Conservation (phyloP, 2,888 invertebrate genomes). For the Perithous albicinctus region DNA sequence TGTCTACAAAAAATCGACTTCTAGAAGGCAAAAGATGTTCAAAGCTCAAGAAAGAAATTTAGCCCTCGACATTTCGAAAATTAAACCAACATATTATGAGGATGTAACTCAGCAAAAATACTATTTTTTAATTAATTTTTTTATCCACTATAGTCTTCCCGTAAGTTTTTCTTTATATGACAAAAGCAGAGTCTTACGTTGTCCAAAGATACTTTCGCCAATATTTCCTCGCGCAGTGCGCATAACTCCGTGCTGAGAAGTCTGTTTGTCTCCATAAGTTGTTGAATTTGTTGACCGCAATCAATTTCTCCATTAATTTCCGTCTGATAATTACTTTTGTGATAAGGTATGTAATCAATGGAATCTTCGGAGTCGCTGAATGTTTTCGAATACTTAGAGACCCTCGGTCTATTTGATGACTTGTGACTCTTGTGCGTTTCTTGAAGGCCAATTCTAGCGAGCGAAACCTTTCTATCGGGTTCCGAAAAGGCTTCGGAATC, state of each 20-base stretch:
- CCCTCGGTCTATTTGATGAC: slow-evolving; percentile 71
- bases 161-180: no score
- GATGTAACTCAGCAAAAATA: no score
- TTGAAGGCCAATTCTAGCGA: slow-evolving; percentile 91
- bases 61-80: no score
- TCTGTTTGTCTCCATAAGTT: slow-evolving; percentile 78
- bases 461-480: slow-evolving; percentile 92
- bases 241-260: slow-evolving; percentile 76
- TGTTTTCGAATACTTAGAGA: slow-evolving; percentile 76
- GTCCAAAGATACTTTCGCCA: slow-evolving; percentile 70
- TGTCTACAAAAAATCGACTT: no score
- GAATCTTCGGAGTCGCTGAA: slow-evolving; percentile 83
- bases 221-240: slow-evolving; percentile 75
- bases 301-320: slow-evolving; percentile 76
- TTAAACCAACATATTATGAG: no score
- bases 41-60: no score
- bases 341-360: slow-evolving; percentile 77
- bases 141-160: no score
- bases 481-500: slow-evolving; percentile 96
- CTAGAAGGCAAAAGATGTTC: no score
- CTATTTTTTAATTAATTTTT: no score
- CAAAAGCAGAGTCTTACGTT: slow-evolving; percentile 71
- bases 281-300: slow-evolving; percentile 75
- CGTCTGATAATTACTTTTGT: slow-evolving; percentile 75
- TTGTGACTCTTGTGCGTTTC: slow-evolving; percentile 82